These are phyloP conservation scores for Aphelenchoides besseyi DNA, from an alignment of 1,140 invertebrate genomes.

Conservation along the genomic window DNA sequence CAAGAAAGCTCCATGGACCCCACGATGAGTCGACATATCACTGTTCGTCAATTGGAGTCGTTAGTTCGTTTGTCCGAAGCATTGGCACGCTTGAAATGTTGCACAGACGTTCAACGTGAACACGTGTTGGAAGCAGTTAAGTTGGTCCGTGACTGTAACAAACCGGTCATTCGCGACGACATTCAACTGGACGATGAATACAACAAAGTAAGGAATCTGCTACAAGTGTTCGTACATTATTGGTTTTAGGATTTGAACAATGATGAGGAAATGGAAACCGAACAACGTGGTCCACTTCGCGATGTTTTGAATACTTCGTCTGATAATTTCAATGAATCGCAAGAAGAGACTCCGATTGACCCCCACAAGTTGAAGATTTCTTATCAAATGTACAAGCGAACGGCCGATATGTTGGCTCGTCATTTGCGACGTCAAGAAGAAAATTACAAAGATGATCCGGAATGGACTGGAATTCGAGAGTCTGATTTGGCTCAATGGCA, in stretches of 20 bases:
- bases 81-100: constrained; percentile 90
- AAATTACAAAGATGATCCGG: constrained; percentile 65
- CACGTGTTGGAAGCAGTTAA: constrained; percentile 91
- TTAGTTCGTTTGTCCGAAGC: constrained; percentile 92
- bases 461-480: constrained; percentile 72
- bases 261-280: constrained; percentile 47
- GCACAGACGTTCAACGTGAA: constrained; percentile 66
- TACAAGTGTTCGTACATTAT: neutral
- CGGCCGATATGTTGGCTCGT: constrained; percentile 84
- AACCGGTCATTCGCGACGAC: constrained; percentile 93
- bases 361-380: constrained; percentile 76
- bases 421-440: constrained; percentile 82
- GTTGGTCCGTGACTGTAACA: constrained; percentile 94
- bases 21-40: constrained; percentile 79
- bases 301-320: constrained; percentile 29
- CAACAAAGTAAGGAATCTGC: constrained; percentile 29
- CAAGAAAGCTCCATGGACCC: constrained; percentile 68
- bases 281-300: constrained; percentile 15
- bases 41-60: constrained; percentile 96
- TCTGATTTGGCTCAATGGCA: constrained; percentile 91
- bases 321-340: constrained; percentile 50
- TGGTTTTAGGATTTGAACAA: neutral
- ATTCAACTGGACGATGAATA: constrained; percentile 78
- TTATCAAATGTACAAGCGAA: constrained; percentile 87
- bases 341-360: constrained; percentile 30